Percentiles rank a stretch among this genome's conserved stretches.
Evolutionary conservation across 2,888 invertebrate species (phyloP).

Genomic region (Polyploca ridens): DNA sequence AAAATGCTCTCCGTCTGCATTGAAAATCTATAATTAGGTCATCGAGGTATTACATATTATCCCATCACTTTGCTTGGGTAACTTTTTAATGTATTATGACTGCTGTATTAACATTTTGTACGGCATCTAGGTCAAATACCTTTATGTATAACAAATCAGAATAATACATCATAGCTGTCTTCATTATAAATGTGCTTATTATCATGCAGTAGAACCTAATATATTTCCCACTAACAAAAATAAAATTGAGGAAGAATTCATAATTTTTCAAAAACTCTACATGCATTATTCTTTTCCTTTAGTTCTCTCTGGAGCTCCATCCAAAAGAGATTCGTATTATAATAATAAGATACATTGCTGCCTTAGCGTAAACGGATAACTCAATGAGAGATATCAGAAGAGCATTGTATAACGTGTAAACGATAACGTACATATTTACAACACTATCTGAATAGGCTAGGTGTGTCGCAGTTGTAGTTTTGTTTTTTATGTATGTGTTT

Average conservation of each 20-base stretch:
- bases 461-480: not conserved
- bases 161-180: too few species aligned
- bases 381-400: not conserved
- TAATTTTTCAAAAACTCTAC: not conserved
- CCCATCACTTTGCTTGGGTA: not conserved
- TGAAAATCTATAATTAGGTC: conserved; percentile 4
- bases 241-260: not conserved
- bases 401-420: not conserved
- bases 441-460: not conserved
- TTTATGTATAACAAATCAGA: too few species aligned
- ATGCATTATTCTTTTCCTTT: not conserved
- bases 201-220: too few species aligned
- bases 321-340: not conserved
- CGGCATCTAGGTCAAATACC: too few species aligned
- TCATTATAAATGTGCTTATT: too few species aligned
- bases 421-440: not conserved
- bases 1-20: not conserved
- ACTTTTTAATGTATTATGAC: too few species aligned
- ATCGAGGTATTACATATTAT: not conserved
- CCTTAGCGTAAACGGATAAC: not conserved
- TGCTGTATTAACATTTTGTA: too few species aligned
- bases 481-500: not conserved
- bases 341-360: not conserved
- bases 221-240: not conserved
- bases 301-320: not conserved